Conservation (phyloP, 2,113 vertebrate genomes). For the Saccopteryx leptura region DNA sequence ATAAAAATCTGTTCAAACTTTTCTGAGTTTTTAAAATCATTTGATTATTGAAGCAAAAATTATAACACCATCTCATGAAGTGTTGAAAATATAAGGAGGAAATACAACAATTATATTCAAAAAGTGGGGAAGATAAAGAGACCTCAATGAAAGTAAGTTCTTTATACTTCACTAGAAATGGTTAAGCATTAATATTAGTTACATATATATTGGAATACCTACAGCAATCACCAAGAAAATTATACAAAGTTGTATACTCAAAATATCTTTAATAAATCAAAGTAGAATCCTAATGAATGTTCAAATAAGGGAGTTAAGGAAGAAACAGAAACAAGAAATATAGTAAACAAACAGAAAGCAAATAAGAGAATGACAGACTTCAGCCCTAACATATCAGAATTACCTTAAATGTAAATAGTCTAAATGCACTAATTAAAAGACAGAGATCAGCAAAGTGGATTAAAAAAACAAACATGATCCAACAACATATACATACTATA, state of each 20-base stretch:
- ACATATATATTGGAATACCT: background rate
- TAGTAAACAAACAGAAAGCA: background rate
- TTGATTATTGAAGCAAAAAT: background rate
- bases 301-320: background rate
- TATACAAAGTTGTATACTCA: background rate
- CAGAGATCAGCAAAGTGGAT: background rate
- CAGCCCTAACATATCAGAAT: background rate
- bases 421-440: background rate
- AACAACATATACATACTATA: background rate
- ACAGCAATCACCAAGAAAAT: conserved; percentile 13
- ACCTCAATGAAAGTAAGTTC: background rate
- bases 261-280: conserved; percentile 8
- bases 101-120: background rate
- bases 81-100: background rate
- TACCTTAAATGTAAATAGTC: background rate
- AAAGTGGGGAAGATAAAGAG: background rate
- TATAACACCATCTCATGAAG: background rate
- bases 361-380: conserved; percentile 1
- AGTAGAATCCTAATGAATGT: background rate
- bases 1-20: background rate
- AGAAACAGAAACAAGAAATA: background rate
- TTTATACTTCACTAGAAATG: background rate
- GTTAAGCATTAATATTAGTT: background rate
- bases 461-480: background rate
- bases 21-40: conserved; percentile 1